phyloP scores from a whole-genome alignment of 2,888 invertebrate genomes.

The Oscheius myriophilus region DNA sequence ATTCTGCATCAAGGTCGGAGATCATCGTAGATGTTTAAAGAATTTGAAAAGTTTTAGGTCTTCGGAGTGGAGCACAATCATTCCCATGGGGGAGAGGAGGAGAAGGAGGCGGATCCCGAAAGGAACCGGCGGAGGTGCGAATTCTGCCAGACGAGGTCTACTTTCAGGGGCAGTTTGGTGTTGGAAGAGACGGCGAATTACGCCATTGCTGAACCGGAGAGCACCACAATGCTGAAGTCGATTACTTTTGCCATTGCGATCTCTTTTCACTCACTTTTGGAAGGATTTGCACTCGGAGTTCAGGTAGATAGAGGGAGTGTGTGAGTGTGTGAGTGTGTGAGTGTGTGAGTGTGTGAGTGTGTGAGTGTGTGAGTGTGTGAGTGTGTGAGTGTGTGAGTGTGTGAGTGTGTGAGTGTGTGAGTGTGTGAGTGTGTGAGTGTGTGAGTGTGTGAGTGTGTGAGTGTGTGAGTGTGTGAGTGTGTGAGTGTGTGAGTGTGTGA shows the following conservation, averaged over 20 bases:
- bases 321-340: background rate
- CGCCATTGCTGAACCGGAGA: conserved; percentile 31
- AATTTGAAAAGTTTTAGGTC: background rate
- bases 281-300: conserved; percentile 68
- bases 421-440: too few relatives aligned
- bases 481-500: too few relatives aligned
- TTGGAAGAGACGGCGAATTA: conserved; percentile 57
- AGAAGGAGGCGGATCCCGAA: conserved; percentile 1
- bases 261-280: conserved; percentile 67
- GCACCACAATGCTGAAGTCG: conserved; percentile 54
- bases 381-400: too few relatives aligned
- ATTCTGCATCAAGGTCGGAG: conserved; percentile 18
- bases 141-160: background rate
- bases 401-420: too few relatives aligned
- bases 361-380: background rate
- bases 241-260: conserved; percentile 69
- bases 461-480: too few relatives aligned
- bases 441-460: too few relatives aligned
- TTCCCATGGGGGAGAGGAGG: background rate
- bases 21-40: too few relatives aligned
- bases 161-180: conserved; percentile 33
- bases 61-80: conserved; percentile 15
- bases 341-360: background rate
- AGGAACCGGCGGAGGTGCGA: conserved; percentile 4
- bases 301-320: conserved; percentile 44